Percentiles rank a stretch among this genome's conserved stretches.
phyloP scores from a whole-genome alignment of 2,113 vertebrate species.

The Nymphicus hollandicus region DNA sequence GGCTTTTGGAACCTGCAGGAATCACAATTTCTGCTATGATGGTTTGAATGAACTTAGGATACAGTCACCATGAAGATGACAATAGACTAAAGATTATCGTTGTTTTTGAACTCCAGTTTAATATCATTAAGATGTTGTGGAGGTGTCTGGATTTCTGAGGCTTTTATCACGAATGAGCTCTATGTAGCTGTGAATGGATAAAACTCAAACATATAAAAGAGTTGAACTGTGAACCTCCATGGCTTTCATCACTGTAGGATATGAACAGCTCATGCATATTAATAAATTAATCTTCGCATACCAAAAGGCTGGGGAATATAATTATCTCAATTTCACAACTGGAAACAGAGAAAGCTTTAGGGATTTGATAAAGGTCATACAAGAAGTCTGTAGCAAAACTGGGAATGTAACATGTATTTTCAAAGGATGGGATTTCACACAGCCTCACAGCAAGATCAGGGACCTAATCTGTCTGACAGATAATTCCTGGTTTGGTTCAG shows the following conservation, averaged over 20 bases:
- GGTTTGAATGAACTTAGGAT: neutral
- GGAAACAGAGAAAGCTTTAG: neutral
- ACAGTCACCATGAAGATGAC: neutral
- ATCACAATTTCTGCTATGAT: neutral
- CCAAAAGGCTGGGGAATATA: neutral
- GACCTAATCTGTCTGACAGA: neutral
- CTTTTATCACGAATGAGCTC: neutral
- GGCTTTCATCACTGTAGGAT: neutral
- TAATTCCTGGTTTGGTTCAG: neutral
- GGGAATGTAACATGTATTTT: neutral
- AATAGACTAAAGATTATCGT: neutral
- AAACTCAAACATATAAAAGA: neutral
- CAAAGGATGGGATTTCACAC: neutral
- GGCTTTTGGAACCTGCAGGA: neutral
- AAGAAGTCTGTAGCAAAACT: neutral
- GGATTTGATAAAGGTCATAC: neutral
- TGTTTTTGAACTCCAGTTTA: neutral
- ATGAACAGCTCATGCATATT: neutral
- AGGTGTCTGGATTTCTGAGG: neutral
- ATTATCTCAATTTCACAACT: neutral
- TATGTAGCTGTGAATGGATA: neutral
- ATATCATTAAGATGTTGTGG: neutral
- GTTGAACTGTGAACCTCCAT: neutral
- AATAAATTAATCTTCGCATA: slow-evolving; percentile 5
- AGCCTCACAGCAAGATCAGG: neutral